Evolutionary conservation across 2,888 invertebrate genomes (phyloP), one percentile per base, ranked within the genome.

Genomic region (Digitonthophagus gazella): DNA sequence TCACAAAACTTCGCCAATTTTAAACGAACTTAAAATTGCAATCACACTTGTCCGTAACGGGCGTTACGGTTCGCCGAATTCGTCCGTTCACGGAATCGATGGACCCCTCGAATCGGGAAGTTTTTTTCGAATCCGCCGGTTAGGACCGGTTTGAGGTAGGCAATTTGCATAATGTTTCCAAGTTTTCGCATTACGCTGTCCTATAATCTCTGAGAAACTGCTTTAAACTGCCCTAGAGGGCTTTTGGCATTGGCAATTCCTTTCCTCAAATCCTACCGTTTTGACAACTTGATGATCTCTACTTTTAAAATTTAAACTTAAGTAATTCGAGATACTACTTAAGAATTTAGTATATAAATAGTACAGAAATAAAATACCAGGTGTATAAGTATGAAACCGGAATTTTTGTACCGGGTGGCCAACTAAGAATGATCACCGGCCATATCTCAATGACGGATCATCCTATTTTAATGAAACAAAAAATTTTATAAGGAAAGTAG

Each of bases 11-110:
- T 67, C 64, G 20, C 65, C 68, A 58, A 65, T 68, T 68, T 68
- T 58, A 68, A 68, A 61, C 68, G 68, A 68, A 68, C 68, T 68
- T 68, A 68, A 68, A 68, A 68, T 68, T 68, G 65, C 65, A 68
- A 68, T 68, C 68, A 68, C 68, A 68, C 68, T 68, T 68, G 68
- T 68, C 68, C 65, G 58, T 65, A 68, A 65, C 68, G 65, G 54
- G 65, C 61, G 44, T 61, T 68, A 65, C 55, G 44, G 58, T 58
- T 55, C 58, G 15, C 61, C 65, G 68, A 68, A 65, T 68, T 68
- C 65, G 65, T 68, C 65, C 58, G 19, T 65, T 20, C 61, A 61
- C 28, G 28, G 28, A 61, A 61, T 61, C 61, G 18, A 61, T 61
- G 61, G 61, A n/a, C 18, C 18, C 5, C 61, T 20, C 19, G 20